A percentile compares a stretch with the other conserved stretches of the same genome.
These are phyloP conservation scores for Atrina japonica DNA, from an alignment of 2,888 invertebrate genomes.

Conservation along the genomic window DNA sequence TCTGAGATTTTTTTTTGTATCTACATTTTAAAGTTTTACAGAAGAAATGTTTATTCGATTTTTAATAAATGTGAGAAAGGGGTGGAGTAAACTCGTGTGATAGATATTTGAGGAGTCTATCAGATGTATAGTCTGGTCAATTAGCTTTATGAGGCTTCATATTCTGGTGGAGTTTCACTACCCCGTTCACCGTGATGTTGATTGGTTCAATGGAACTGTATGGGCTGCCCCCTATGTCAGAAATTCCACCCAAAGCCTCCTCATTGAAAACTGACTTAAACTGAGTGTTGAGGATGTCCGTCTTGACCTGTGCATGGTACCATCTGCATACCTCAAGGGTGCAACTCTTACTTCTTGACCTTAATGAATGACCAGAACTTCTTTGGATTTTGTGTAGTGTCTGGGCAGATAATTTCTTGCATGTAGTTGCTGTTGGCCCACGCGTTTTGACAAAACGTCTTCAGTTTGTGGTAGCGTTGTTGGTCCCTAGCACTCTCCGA, in stretches of 20 bases:
- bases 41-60: too few species aligned
- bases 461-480: too few species aligned
- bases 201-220: slow-evolving; percentile 11
- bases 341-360: slow-evolving; percentile 5
- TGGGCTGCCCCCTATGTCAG: slow-evolving; percentile 8
- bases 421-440: too few species aligned
- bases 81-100: too few species aligned
- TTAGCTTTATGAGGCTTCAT: too few species aligned
- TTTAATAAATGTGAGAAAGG: too few species aligned
- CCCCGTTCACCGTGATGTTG: slow-evolving; percentile 1
- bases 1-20: too few species aligned
- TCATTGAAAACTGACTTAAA: slow-evolving; percentile 14
- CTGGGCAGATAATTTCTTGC: slow-evolving; percentile 4
- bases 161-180: slow-evolving; percentile 9
- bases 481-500: too few species aligned
- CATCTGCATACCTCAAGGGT: slow-evolving; percentile 7
- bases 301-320: slow-evolving; percentile 1
- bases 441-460: too few species aligned
- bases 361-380: slow-evolving; percentile 10
- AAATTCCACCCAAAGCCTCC: neutral
- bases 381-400: slow-evolving; percentile 12
- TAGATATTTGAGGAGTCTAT: too few species aligned
- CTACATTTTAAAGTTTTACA: too few species aligned
- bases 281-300: slow-evolving; percentile 10
- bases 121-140: too few species aligned